phyloP scores from a whole-genome alignment of 2,113 vertebrate genomes.

The Misgurnus anguillicaudatus region DNA sequence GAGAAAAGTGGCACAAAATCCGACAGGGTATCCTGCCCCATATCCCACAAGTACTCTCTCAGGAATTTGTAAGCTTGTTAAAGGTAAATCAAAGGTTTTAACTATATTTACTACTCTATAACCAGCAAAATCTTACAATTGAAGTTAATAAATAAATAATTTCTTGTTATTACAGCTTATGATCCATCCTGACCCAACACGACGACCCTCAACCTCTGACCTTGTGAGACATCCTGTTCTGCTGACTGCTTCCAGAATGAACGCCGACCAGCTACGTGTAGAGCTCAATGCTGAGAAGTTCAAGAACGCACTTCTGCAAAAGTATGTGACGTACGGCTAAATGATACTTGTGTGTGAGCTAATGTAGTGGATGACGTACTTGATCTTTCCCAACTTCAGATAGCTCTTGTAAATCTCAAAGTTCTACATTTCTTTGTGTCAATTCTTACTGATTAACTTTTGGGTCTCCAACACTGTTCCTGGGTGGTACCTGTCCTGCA shows the following conservation, averaged over 20 bases:
- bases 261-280: slow-evolving; percentile 91
- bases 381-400: too few species aligned
- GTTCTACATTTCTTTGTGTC: too few species aligned
- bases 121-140: background rate
- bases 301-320: slow-evolving; percentile 95
- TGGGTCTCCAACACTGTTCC: too few species aligned
- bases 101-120: too few species aligned
- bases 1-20: slow-evolving; percentile 96
- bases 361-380: background rate
- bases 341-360: background rate
- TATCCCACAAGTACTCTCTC: slow-evolving; percentile 90
- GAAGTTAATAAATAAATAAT: too few species aligned
- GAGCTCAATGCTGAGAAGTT: slow-evolving; percentile 96
- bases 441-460: too few species aligned
- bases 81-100: slow-evolving; percentile 74
- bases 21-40: slow-evolving; percentile 87
- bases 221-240: slow-evolving; percentile 90
- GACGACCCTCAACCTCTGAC: slow-evolving; percentile 86
- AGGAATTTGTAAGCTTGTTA: slow-evolving; percentile 85
- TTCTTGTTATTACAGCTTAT: slow-evolving; percentile 77
- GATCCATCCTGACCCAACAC: slow-evolving; percentile 89
- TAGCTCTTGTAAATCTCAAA: too few species aligned
- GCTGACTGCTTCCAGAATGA: slow-evolving; percentile 89
- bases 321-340: slow-evolving; percentile 74
- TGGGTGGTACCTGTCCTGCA: too few species aligned